phyloP scores from a whole-genome alignment of 2,797 vertebrate species.

The Siniperca scherzeri region DNA sequence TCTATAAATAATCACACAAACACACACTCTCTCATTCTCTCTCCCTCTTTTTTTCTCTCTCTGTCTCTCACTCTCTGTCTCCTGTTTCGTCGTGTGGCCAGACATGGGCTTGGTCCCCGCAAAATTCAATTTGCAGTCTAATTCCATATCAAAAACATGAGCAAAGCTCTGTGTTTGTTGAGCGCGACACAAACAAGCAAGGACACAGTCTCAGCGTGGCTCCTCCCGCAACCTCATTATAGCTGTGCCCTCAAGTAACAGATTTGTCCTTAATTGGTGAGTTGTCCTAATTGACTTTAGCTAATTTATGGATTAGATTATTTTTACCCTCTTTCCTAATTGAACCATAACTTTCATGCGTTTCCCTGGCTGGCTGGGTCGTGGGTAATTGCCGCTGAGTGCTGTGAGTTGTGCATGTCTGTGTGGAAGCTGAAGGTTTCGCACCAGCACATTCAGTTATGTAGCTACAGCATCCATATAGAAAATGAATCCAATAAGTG shows the following conservation, averaged over 20 bases:
- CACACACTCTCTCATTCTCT: conserved; percentile 25
- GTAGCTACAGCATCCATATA: conserved; percentile 44
- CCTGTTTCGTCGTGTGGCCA: conserved; percentile 48
- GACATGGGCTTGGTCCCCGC: conserved; percentile 39
- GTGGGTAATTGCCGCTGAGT: conserved; percentile 69
- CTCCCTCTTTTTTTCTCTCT: conserved; percentile 5
- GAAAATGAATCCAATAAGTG: conserved; percentile 47
- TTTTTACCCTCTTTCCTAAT: conserved; percentile 82
- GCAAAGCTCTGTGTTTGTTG: conserved; percentile 63
- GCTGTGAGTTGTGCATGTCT: conserved; percentile 49
- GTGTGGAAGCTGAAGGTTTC: conserved; percentile 46
- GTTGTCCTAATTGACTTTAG: conserved; percentile 86
- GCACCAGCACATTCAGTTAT: conserved; percentile 53
- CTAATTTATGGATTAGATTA: conserved; percentile 86
- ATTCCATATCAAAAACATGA: conserved; percentile 72
- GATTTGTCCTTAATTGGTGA: conserved; percentile 82
- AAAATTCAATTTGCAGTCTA: conserved; percentile 71
- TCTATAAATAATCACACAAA: conserved; percentile 71
- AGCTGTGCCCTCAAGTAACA: conserved; percentile 80
- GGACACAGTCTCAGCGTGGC: conserved; percentile 71
- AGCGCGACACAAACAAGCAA: conserved; percentile 77
- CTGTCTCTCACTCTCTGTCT: conserved; percentile 38
- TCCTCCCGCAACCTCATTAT: conserved; percentile 74
- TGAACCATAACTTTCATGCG: conserved; percentile 81
- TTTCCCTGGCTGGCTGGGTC: conserved; percentile 61